Evolutionary conservation across 2,797 vertebrate genomes (phyloP).

Genomic region (Bovichtus diacanthus): DNA sequence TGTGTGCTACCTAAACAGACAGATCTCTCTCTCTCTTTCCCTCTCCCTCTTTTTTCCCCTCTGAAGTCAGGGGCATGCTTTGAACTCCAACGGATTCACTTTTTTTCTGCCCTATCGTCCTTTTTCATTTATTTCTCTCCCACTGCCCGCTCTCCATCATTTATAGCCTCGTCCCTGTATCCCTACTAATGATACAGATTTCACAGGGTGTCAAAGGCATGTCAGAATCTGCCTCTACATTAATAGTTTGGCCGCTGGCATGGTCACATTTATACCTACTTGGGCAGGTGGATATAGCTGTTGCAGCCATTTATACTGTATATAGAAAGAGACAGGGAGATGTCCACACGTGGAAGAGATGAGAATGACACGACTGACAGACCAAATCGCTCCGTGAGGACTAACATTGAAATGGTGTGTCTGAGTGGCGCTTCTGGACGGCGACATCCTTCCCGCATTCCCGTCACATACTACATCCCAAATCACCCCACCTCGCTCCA

Average conservation of each 20-base stretch:
- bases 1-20: slow-evolving; percentile 69
- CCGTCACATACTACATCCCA: slow-evolving; percentile 46
- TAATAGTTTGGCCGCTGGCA: slow-evolving; percentile 55
- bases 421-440: slow-evolving; percentile 65
- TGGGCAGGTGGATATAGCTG: slow-evolving; percentile 59
- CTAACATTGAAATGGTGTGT: slow-evolving; percentile 72
- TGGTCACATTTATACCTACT: slow-evolving; percentile 55
- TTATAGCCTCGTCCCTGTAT: slow-evolving; percentile 61
- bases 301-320: slow-evolving; percentile 15
- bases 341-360: slow-evolving; percentile 52
- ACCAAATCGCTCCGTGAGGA: slow-evolving; percentile 48
- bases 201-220: slow-evolving; percentile 72
- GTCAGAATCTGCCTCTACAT: slow-evolving; percentile 56
- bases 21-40: slow-evolving; percentile 52
- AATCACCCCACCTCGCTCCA: slow-evolving; percentile 53
- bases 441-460: slow-evolving; percentile 44
- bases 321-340: slow-evolving; percentile 40
- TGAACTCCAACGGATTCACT: slow-evolving; percentile 79
- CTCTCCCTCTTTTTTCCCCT: slow-evolving; percentile 50
- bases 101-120: slow-evolving; percentile 56
- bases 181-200: slow-evolving; percentile 75
- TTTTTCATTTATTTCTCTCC: slow-evolving; percentile 66
- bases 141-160: slow-evolving; percentile 65
- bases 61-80: slow-evolving; percentile 84
- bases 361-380: slow-evolving; percentile 69